Evolutionary conservation across 1,140 invertebrate genomes (phyloP).

Genomic region (Leucophenga varia): DNA sequence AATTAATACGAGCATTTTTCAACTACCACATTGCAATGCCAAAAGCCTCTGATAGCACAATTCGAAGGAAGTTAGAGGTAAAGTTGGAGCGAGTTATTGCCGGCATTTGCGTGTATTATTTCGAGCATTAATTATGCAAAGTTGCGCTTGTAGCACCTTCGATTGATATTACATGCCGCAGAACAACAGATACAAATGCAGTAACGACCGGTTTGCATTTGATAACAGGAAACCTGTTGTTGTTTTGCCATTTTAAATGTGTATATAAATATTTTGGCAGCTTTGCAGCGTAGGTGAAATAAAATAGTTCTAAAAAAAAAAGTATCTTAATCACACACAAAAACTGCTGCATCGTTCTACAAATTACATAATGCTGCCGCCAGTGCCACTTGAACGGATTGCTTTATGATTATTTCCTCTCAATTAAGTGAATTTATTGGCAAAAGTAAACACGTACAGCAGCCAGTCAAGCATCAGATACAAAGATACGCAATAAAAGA

Average conservation of each 20-base stretch:
- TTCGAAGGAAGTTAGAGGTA: background rate
- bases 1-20: conserved; percentile 11
- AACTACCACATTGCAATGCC: background rate
- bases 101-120: conserved; percentile 21
- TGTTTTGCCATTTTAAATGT: no score
- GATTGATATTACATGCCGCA: no score
- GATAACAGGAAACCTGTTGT: no score
- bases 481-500: conserved; percentile 2
- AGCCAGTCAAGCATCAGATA: background rate
- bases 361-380: conserved; percentile 17
- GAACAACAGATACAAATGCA: no score
- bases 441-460: conserved; percentile 43
- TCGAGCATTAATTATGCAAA: conserved; percentile 22
- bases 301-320: no score
- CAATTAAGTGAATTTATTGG: conserved; percentile 55
- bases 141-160: conserved; percentile 1
- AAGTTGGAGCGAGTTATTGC: background rate
- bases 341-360: no score
- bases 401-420: conserved; percentile 56
- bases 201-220: no score
- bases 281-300: no score
- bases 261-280: conserved; percentile 7
- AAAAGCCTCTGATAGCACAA: no score
- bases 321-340: conserved; percentile 15
- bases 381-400: conserved; percentile 50